Evolutionary conservation across 2,113 vertebrate species (phyloP).

Genomic region (Phylloscopus whistleri): DNA sequence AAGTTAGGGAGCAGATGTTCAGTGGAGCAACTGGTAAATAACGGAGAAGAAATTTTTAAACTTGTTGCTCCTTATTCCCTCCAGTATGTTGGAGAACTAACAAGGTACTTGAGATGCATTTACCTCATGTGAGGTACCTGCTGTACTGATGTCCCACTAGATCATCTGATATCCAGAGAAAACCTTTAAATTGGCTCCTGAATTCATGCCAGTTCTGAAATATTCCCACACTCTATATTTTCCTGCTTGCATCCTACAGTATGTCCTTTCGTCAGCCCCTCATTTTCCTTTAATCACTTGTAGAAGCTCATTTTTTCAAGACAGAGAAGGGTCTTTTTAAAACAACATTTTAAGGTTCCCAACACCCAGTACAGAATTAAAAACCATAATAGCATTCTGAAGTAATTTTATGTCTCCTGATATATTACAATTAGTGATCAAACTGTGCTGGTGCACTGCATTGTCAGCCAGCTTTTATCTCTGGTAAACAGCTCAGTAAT

Average conservation of each 20-base stretch:
- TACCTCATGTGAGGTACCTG: background rate
- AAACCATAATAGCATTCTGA: background rate
- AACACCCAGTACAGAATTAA: background rate
- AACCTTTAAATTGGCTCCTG: background rate
- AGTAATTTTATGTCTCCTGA: background rate
- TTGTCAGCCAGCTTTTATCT: background rate
- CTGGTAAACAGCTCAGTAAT: background rate
- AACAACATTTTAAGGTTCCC: background rate
- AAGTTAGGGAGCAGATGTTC: background rate
- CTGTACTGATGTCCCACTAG: background rate
- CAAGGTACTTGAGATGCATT: background rate
- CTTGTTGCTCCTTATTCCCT: background rate
- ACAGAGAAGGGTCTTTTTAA: background rate
- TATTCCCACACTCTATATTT: accelerated
- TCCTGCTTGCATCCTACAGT: background rate
- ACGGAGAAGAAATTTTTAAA: background rate
- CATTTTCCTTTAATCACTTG: background rate
- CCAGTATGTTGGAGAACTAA: background rate
- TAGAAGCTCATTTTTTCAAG: background rate
- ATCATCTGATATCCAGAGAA: background rate
- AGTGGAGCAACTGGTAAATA: background rate
- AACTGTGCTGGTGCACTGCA: background rate
- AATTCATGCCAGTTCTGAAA: background rate
- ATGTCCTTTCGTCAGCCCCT: background rate
- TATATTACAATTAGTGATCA: background rate